Conservation (phyloP, 2,888 invertebrate species). For the Apamea anceps region DNA sequence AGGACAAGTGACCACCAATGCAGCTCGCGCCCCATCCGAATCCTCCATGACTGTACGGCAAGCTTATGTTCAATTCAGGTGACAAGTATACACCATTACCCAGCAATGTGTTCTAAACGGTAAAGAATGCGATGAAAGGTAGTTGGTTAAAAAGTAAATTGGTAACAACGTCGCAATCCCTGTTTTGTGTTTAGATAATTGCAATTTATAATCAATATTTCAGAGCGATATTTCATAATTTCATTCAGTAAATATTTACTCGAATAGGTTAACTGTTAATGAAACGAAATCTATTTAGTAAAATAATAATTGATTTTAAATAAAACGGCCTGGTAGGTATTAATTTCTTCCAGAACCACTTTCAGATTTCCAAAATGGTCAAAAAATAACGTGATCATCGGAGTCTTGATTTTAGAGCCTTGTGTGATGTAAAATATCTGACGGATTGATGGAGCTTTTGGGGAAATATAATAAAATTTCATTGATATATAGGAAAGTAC, state of each 20-base stretch:
- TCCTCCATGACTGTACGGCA: slow-evolving; percentile 93
- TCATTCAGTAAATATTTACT: not conserved
- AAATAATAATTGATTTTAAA: too few species aligned
- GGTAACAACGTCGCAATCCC: not conserved
- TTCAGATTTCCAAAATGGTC: too few species aligned
- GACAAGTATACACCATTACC: slow-evolving; percentile 94
- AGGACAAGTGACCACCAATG: slow-evolving; percentile 94
- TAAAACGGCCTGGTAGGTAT: too few species aligned
- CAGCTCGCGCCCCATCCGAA: slow-evolving; percentile 94
- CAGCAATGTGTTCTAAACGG: slow-evolving; percentile 90
- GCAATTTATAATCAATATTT: not conserved
- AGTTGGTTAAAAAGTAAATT: not conserved
- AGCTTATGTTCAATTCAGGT: slow-evolving; percentile 93
- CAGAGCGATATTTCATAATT: not conserved
- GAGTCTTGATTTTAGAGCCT: not conserved
- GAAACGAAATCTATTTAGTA: too few species aligned
- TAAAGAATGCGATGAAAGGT: slow-evolving; percentile 8
- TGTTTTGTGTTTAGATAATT: not conserved
- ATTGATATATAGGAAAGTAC: not conserved
- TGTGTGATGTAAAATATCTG: not conserved
- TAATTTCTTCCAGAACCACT: too few species aligned
- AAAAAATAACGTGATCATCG: not conserved
- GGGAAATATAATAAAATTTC: not conserved
- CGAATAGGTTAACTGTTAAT: too few species aligned
- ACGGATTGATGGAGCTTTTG: not conserved